Evolutionary conservation across 1,140 invertebrate genomes (phyloP), one percentile per base, ranked within the genome.

Genomic region (Drosophila nigrodunni): DNA sequence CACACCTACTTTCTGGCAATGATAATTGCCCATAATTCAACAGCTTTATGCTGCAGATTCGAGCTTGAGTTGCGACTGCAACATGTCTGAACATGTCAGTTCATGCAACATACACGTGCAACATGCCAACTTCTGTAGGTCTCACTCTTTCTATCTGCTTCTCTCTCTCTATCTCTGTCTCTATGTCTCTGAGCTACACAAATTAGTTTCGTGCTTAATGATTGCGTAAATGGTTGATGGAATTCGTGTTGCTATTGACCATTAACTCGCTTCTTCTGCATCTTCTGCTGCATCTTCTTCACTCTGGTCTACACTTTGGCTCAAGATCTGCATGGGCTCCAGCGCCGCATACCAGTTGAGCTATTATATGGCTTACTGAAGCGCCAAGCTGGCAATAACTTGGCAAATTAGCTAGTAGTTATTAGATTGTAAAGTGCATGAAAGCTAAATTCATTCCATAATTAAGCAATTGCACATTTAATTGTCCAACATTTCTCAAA

Each of bases 11-110:
- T 89, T 81, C 85, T 78, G 67, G 65, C 72, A 66, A 71, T 75
- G 74, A 89, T 89, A 89, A 89, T 89, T 89, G 86, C 35, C 78
- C 86, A 89, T 89, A 90, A 89, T 89, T 89, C 80, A 90, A 85
- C 78, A 77, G 80, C 78, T 89, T 89, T 89, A 89, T 89, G 71
- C 85, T 70, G 80, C 60, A 71, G 50, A 62, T 58, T 61, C 47
- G 43, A 60, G 15, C 58, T 68, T 59, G 52, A 65, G 44, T 39
- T 60, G 41, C 58, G 66, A 47, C 66, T 64, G 54, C 72, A 75
- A 59, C 73, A 75, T 70, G 57, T 74, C 58, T 67, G 25, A 52
- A 25, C 49, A 66, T 68, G 73, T 58, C 58, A 68, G 61, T 59
- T 60, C 69, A 59, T 78, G 71, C 64, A 65, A 65, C 74, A 68